Percentiles rank a stretch among this genome's conserved stretches.
These are phyloP conservation scores for Luidia sarsii DNA, from an alignment of 53 echinoderm and acorn worm genomes.

Conservation along the genomic window DNA sequence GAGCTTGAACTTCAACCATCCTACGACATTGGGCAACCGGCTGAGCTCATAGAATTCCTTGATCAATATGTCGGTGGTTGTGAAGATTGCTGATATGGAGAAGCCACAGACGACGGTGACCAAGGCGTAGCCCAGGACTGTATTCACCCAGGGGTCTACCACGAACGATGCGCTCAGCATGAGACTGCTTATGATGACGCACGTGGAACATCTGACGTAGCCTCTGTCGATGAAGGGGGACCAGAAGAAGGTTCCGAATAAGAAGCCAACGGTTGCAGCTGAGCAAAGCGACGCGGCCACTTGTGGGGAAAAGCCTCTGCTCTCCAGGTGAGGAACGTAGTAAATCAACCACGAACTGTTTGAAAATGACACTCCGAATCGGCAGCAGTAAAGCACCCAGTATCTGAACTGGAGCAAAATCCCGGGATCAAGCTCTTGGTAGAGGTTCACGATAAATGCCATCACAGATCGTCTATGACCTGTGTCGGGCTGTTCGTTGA, in stretches of 20 bases:
- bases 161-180: not conserved
- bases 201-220: not conserved
- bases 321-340: not conserved
- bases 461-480: not conserved
- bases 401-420: not conserved
- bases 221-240: not conserved
- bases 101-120: not conserved
- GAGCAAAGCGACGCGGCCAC: not conserved
- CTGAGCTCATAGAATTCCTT: too few relatives aligned
- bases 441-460: not conserved
- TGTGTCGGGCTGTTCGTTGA: too few relatives aligned
- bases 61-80: not conserved
- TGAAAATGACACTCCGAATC: not conserved
- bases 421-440: not conserved
- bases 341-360: not conserved
- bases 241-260: not conserved
- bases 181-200: not conserved
- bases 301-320: constrained; percentile 1
- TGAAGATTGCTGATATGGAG: not conserved
- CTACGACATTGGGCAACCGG: too few relatives aligned
- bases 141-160: not conserved
- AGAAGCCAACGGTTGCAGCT: not conserved
- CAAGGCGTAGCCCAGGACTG: not conserved
- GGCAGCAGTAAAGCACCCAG: not conserved
- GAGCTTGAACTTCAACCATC: too few relatives aligned